A percentile compares a stretch with the other conserved stretches of the same genome.
Conservation (phyloP, 2,888 invertebrate species). For the Nephrotoma appendiculata region DNA sequence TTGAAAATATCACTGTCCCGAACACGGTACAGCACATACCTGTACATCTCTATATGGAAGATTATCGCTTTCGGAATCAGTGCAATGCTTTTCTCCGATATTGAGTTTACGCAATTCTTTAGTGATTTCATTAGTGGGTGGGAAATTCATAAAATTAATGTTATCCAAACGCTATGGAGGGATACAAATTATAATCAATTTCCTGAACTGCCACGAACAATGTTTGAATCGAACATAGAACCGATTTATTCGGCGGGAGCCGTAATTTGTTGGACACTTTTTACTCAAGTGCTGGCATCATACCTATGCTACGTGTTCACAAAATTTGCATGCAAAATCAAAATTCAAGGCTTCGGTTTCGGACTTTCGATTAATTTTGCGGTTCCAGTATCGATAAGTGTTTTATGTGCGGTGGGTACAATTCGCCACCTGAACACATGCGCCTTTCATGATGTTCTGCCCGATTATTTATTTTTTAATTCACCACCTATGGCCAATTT, state of each 20-base stretch:
- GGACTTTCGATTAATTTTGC: conserved; percentile 67
- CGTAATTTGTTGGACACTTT: conserved; percentile 39
- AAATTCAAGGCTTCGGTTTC: conserved; percentile 78
- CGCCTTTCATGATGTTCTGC: conserved; percentile 49
- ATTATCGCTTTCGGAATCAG: conserved; percentile 52
- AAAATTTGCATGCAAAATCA: conserved; percentile 77
- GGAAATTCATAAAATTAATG: conserved; percentile 34
- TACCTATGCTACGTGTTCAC: conserved; percentile 51
- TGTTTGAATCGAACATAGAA: conserved; percentile 22
- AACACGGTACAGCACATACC: conserved; percentile 58
- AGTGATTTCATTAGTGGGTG: conserved; percentile 36
- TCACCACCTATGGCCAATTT: conserved; percentile 49
- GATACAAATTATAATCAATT: neutral
- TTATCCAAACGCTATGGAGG: conserved; percentile 35
- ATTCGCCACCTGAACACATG: conserved; percentile 51
- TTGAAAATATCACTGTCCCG: conserved; percentile 36
- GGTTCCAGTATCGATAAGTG: conserved; percentile 55
- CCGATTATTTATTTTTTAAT: conserved; percentile 74
- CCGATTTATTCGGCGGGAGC: conserved; percentile 16
- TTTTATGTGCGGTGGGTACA: conserved; percentile 52
- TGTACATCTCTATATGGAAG: conserved; percentile 61
- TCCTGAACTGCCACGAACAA: conserved; percentile 31
- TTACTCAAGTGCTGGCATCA: conserved; percentile 50
- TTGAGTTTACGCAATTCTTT: conserved; percentile 29
- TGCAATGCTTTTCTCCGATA: conserved; percentile 40